A percentile compares a stretch with the other conserved stretches of the same genome.
Conservation (phyloP, 1,140 invertebrate genomes). For the Microplitis demolitor region DNA sequence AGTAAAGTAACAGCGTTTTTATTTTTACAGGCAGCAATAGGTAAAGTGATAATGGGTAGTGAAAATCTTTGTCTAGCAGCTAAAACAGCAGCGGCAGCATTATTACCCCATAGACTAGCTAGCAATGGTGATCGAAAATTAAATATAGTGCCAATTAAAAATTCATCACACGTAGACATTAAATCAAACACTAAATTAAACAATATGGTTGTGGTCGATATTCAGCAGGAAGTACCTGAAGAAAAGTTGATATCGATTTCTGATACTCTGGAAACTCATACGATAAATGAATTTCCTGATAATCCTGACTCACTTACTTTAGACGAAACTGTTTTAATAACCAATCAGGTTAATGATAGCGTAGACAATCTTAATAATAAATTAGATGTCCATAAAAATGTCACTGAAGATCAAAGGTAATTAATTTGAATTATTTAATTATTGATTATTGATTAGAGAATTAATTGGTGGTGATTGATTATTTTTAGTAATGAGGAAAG, state of each 20-base stretch:
- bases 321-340: constrained; percentile 43
- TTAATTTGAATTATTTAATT: background rate
- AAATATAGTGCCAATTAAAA: constrained; percentile 34
- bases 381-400: background rate
- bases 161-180: constrained; percentile 33
- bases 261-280: constrained; percentile 14
- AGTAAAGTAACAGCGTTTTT: background rate
- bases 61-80: constrained; percentile 48
- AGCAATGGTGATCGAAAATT: constrained; percentile 49
- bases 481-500: background rate
- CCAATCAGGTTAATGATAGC: constrained; percentile 30
- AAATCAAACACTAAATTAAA: constrained; percentile 39
- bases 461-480: no score
- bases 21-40: constrained; percentile 49
- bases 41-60: constrained; percentile 53
- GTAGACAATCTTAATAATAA: constrained; percentile 39
- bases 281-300: constrained; percentile 25
- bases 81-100: constrained; percentile 39
- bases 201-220: constrained; percentile 41
- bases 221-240: constrained; percentile 42
- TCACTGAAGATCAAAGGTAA: constrained; percentile 24
- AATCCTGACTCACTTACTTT: constrained; percentile 38
- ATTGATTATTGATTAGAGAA: no score
- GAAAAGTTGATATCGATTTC: constrained; percentile 39
- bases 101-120: constrained; percentile 42